Base-by-base conservation (phyloP, 2,888 invertebrate species). In the Lapara coniferarum region DNA sequence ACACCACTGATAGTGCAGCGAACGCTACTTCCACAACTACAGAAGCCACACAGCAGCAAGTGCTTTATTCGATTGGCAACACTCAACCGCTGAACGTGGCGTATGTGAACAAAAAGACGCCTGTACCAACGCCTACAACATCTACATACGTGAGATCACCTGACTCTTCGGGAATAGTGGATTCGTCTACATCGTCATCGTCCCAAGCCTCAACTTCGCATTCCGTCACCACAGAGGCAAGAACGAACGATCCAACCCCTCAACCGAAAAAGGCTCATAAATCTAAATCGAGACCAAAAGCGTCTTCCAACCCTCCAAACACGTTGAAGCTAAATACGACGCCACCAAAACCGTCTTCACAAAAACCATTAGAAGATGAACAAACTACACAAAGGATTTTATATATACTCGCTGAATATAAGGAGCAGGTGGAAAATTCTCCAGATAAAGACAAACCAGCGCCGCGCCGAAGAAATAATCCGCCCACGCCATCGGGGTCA, bases 381-480 rank as follows among this genome's bases (percentile, higher is more conserved):
- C 96, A 97, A 82, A 97, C 97, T 0, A 96, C 97, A 0, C 97
- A 97, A 81, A 93, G 97, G 75, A 97, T 97, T 78, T 95, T 97
- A 72, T 97, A 97, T 75, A 97, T 97, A 77, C 85, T 97, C 66
- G 97, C 97, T 0, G 96, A 97, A 81, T 97, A 97, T 84, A 96
- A 96, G 66, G 97, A 97, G 79, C 97, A 97, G 81, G 92, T 97
- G 58, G 94, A 97, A 76, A 97, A 97, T 81, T 97, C 96, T 0
- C 97, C 97, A 0, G 97, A 97, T 86, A 97, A 97, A 81, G 96
- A 97, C 83, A 97, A 97, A 85, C 97, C 97, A 0, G 97, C 97
- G 0, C 97, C 97, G 0, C 93, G 97, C 58, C 92, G 97, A 76
- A 93, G 97, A 69, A 95, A 96, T 0, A 96, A 97, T 85, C 96